These are phyloP conservation scores for Octodonta nipae DNA, from an alignment of 2,888 invertebrate genomes.

Conservation along the genomic window DNA sequence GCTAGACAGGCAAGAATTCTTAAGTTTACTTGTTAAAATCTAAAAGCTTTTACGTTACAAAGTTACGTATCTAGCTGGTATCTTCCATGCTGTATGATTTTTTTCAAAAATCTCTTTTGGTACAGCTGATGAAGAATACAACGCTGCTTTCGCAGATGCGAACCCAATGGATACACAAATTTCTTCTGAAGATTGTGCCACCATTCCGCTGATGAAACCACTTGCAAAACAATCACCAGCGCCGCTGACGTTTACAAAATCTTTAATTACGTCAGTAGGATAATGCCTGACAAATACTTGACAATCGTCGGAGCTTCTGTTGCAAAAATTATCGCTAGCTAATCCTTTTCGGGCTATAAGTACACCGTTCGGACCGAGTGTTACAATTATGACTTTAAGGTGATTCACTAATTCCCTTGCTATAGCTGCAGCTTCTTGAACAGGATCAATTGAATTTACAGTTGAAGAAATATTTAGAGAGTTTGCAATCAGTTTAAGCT, in stretches of 20 bases:
- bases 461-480: constrained; percentile 30
- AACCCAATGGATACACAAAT: constrained; percentile 49
- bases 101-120: constrained; percentile 24
- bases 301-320: neutral
- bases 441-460: constrained; percentile 19
- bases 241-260: constrained; percentile 63
- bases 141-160: constrained; percentile 46
- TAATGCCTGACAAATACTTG: constrained; percentile 31
- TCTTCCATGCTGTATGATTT: constrained; percentile 14
- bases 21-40: no score
- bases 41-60: neutral
- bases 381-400: constrained; percentile 47
- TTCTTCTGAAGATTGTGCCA: constrained; percentile 42
- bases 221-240: constrained; percentile 67
- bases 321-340: constrained; percentile 9
- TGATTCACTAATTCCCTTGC: constrained; percentile 34
- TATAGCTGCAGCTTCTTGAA: constrained; percentile 28
- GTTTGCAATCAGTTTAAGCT: constrained; percentile 55
- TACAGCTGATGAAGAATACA: constrained; percentile 47
- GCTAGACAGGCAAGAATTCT: no score
- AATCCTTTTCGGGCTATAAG: constrained; percentile 35
- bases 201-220: constrained; percentile 53
- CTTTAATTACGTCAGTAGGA: constrained; percentile 30
- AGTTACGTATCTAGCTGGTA: constrained; percentile 13
- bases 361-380: constrained; percentile 48